Base-by-base conservation (phyloP, 1,140 invertebrate species). In the Bombus impatiens region DNA sequence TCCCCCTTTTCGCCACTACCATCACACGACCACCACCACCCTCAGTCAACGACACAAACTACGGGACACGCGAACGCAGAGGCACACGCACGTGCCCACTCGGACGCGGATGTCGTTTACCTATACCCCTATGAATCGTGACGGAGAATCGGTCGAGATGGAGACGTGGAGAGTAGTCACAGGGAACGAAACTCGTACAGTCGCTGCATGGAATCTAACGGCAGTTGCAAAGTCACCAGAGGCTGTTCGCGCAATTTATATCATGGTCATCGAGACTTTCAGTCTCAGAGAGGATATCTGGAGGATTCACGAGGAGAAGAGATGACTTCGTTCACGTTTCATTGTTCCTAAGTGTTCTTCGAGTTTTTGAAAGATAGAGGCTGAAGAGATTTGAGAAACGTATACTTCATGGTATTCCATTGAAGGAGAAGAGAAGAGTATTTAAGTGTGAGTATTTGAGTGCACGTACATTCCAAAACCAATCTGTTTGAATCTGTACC, bases 61-160 rank as follows among this genome's bases (percentile, higher is more conserved):
- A 62, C 84, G 87, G 80, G 84, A 84, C 89, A 90, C 82, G 89
- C 89, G 82, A 84, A 80, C 78, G 88, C 81, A 65, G 47, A 84
- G 88, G 80, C 77, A 82, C 78, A 88, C 84, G 86, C 86, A 90
- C 87, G 87, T 87, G 87, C 87, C n/a, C 67, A 65, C 74, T 86
- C 77, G 86, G 82, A 87, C 87, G 86, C 89, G 78, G 67, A 68
- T 72, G 75, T 80, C 57, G 84, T 89, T 89, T 80, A 84, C 83
- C 87, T 87, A 87, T 76, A 82, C 71, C 59, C 59, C 71, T 74
- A 67, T 44, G 62, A 83, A 74, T 81, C 71, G 40, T 78, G 28
- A 78, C 76, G n/a, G 57, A 12, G 57, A 65, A 32, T 67, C 76
- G 57, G 67, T 37, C 22, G 76, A 42, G 37, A 78, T 10, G 32